Evolutionary conservation across 92 coral and sea anemone species (phyloP).

Genomic region (Umimayanthus kanabou): DNA sequence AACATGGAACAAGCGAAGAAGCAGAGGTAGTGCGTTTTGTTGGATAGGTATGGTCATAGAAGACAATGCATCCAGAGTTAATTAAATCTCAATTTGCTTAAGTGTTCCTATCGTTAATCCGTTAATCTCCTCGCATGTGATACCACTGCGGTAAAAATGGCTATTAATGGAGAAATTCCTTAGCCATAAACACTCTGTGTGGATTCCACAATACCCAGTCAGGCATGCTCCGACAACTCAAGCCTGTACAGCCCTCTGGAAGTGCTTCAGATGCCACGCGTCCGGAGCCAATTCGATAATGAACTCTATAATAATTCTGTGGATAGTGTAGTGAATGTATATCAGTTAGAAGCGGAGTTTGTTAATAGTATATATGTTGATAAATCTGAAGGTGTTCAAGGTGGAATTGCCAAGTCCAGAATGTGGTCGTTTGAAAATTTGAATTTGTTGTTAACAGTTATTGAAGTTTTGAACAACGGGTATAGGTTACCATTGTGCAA

Average conservation of each 20-base stretch:
- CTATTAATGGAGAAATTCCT: conserved; percentile 18
- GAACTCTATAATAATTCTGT: conserved; percentile 15
- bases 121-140: background rate
- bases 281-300: background rate
- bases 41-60: too few relatives aligned
- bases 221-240: background rate
- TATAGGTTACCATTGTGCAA: too few relatives aligned
- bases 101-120: background rate
- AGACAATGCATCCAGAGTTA: too few relatives aligned
- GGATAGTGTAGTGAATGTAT: background rate
- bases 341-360: conserved; percentile 5
- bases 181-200: background rate
- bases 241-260: conserved; percentile 18
- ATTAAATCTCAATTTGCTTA: too few relatives aligned
- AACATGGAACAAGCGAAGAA: too few relatives aligned
- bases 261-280: background rate
- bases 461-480: too few relatives aligned
- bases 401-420: too few relatives aligned
- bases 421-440: too few relatives aligned
- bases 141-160: conserved; percentile 24
- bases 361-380: too few relatives aligned
- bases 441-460: too few relatives aligned
- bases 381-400: too few relatives aligned
- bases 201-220: conserved; percentile 12
- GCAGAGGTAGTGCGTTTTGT: too few relatives aligned